Conservation (phyloP, 2,113 vertebrate species). For the Gobius niger region DNA sequence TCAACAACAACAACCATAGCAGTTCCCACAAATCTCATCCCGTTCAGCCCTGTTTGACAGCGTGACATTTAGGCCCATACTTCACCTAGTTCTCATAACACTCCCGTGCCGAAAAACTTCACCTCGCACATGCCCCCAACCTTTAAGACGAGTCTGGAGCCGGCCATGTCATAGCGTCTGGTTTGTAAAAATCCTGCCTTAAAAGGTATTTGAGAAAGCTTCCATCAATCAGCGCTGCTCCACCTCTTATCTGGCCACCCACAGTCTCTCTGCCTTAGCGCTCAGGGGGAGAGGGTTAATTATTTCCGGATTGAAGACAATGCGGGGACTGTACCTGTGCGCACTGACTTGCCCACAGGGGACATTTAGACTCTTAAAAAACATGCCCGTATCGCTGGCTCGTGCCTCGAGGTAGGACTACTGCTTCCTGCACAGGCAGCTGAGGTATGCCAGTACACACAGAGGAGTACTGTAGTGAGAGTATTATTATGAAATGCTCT, state of each 20-base stretch:
- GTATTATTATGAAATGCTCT: constrained; percentile 63
- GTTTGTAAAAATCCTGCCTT: constrained; percentile 44
- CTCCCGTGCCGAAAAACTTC: neutral
- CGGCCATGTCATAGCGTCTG: constrained; percentile 41
- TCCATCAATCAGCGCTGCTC: constrained; percentile 62
- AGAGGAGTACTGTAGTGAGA: constrained; percentile 27
- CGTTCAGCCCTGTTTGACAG: neutral
- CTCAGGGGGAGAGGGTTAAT: constrained; percentile 57
- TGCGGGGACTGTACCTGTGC: constrained; percentile 69
- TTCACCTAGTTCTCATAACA: constrained; percentile 3
- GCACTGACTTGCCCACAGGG: constrained; percentile 56
- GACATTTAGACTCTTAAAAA: constrained; percentile 47
- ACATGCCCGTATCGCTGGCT: constrained; percentile 36
- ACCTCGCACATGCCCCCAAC: constrained; percentile 4
- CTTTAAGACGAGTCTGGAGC: constrained; percentile 23
- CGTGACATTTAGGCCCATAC: neutral
- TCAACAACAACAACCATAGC: neutral
- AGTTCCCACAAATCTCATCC: neutral
- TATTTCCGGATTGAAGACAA: constrained; percentile 69
- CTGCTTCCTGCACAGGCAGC: constrained; percentile 54
- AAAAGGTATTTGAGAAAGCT: constrained; percentile 49
- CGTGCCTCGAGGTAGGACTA: constrained; percentile 59
- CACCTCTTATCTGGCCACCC: constrained; percentile 65
- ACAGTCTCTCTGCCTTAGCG: constrained; percentile 19
- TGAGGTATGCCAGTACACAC: constrained; percentile 19